Conservation (phyloP, 2,888 invertebrate species). For the Tipula helvola region DNA sequence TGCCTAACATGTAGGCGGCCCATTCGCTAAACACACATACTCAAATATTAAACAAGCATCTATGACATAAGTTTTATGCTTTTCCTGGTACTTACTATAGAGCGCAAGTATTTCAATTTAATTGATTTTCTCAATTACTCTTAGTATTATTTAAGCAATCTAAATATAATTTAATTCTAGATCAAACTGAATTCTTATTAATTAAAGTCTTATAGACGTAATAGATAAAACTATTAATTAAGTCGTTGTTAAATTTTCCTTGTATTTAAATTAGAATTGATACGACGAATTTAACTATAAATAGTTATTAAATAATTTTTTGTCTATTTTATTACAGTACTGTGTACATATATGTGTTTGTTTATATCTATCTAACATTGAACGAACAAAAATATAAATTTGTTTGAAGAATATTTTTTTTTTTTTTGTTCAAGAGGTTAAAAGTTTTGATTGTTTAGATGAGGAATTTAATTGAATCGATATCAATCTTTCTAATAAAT, state of each 20-base stretch:
- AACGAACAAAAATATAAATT: background rate
- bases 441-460: background rate
- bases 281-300: background rate
- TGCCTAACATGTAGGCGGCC: no score
- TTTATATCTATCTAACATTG: background rate
- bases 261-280: background rate
- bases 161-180: background rate
- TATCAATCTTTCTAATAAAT: background rate
- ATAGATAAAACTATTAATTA: background rate
- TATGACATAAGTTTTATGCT: no score
- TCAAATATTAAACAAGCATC: no score
- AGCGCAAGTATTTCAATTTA: background rate
- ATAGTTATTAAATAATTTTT: background rate
- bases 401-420: background rate
- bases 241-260: background rate
- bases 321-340: background rate
- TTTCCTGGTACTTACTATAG: no score
- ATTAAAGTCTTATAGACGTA: background rate
- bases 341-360: background rate
- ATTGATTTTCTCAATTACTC: background rate
- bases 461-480: background rate
- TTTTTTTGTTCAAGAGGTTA: background rate
- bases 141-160: background rate
- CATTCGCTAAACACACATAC: no score
- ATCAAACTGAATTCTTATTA: background rate